Conservation (phyloP, 2,888 invertebrate genomes). For the Ennomos quercinarius region DNA sequence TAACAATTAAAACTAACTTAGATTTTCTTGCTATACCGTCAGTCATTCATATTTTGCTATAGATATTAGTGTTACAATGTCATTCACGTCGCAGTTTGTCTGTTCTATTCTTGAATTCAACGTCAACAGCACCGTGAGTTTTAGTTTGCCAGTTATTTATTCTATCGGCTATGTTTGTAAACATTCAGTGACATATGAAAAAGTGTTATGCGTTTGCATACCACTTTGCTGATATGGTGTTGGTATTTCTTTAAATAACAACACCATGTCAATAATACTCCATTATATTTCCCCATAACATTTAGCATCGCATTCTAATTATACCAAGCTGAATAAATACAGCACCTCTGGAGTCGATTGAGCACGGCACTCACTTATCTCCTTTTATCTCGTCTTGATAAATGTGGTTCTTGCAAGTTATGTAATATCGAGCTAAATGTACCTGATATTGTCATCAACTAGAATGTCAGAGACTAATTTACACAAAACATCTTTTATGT, state of each 20-base stretch:
- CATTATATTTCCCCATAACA: conserved; percentile 13
- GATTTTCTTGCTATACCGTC: no score
- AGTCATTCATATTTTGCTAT: conserved; percentile 14
- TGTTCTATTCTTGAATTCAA: conserved; percentile 8
- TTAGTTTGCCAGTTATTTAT: not conserved
- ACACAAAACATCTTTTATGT: conserved; percentile 15
- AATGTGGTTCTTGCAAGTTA: conserved; percentile 46
- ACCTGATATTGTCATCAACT: not conserved
- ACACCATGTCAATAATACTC: conserved; percentile 1
- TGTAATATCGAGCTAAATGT: conserved; percentile 25
- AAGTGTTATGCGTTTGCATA: no score
- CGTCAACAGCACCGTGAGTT: not conserved
- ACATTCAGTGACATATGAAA: no score
- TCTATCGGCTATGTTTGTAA: no score
- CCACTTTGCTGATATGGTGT: no score
- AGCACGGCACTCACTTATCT: conserved; percentile 57
- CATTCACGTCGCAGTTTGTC: not conserved
- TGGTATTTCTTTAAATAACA: no score
- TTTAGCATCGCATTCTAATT: conserved; percentile 42
- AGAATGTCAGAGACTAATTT: not conserved
- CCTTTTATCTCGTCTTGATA: conserved; percentile 59
- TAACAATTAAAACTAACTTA: not conserved
- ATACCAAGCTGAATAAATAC: conserved; percentile 44
- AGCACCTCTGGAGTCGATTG: conserved; percentile 50
- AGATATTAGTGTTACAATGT: conserved; percentile 1